Base-by-base conservation (phyloP, 2,797 vertebrate species). In the Brachyrhaphis roseni region DNA sequence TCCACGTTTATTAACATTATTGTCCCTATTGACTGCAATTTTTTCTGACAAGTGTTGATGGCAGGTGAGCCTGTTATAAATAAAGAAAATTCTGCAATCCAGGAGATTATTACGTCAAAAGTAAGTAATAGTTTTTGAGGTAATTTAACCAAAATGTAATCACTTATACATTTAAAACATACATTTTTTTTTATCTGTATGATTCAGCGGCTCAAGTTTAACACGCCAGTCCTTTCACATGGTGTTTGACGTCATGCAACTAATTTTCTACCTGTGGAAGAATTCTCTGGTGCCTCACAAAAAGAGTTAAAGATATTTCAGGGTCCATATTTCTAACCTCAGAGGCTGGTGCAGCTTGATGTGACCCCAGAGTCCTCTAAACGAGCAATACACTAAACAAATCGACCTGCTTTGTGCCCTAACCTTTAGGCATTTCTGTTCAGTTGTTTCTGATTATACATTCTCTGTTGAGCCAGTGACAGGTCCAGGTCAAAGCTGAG, bases 351-450 rank as follows among this genome's bases (percentile, higher is more conserved):
- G 72, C 80, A 75, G 74, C 76, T 87, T 87, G 85, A 78, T 88
- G 87, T 83, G 85, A 86, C 84, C 83, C 16, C 4, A 81, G 83
- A 87, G 80, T 84, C 83, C 73, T 90, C 72, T 87, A 83, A 91
- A 89, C 86, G 84, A 47, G 47, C 85, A 81, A 83, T 80, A 84
- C 79, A 82, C 90, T 89, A 78, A 62, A 47, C 66, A 80, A 72
- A 89, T 88, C 76, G 77, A 86, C 85, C 85, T 36, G 83, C 70
- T 87, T 80, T 81, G 68, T 84, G 78, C 89, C 59, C 80, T 81
- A 79, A 91, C 88, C 89, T 85, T 64, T 77, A 83, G 51, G 62
- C 78, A 74, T 87, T 84, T 76, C 74, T 70, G 79, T 76, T 45
- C 66, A 36, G 73, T 77, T 71, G 4, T 81, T 85, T 88, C 71